Percentiles rank a stretch among this genome's conserved stretches.
phyloP scores from a whole-genome alignment of 2,797 vertebrate species.

The Spheniscus humboldti region DNA sequence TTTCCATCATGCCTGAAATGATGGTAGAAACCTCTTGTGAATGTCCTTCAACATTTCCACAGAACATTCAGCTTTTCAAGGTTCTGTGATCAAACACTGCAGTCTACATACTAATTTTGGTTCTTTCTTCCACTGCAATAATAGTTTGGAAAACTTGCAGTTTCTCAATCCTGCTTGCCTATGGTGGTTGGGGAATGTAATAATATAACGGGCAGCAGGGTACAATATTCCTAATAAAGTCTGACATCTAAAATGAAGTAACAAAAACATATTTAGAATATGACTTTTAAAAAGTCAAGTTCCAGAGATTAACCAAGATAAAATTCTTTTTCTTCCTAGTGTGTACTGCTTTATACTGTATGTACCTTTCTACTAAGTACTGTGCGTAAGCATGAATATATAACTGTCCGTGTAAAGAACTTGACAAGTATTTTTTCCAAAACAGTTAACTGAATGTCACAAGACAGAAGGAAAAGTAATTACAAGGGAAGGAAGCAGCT shows the following conservation, averaged over 20 bases:
- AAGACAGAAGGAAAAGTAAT: background rate
- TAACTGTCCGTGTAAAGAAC: background rate
- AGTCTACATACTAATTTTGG: background rate
- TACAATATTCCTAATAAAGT: background rate
- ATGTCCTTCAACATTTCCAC: background rate
- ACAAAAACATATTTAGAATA: background rate
- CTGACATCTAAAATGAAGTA: background rate
- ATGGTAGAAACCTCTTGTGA: background rate
- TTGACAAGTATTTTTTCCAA: background rate
- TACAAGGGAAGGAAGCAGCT: background rate
- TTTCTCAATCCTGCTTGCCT: background rate
- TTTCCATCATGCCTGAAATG: background rate
- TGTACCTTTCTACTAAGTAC: background rate
- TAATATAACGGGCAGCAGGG: background rate
- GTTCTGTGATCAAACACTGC: background rate
- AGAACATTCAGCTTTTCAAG: background rate
- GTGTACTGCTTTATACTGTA: background rate
- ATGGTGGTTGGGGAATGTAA: background rate
- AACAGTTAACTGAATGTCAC: background rate
- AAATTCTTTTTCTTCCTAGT: background rate
- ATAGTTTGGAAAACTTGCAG: background rate
- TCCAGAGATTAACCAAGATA: background rate
- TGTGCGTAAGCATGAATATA: rapidly evolving
- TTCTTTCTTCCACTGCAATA: background rate
- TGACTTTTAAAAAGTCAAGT: background rate